Conservation (phyloP, 2,888 invertebrate species). For the Heliconius hortense region DNA sequence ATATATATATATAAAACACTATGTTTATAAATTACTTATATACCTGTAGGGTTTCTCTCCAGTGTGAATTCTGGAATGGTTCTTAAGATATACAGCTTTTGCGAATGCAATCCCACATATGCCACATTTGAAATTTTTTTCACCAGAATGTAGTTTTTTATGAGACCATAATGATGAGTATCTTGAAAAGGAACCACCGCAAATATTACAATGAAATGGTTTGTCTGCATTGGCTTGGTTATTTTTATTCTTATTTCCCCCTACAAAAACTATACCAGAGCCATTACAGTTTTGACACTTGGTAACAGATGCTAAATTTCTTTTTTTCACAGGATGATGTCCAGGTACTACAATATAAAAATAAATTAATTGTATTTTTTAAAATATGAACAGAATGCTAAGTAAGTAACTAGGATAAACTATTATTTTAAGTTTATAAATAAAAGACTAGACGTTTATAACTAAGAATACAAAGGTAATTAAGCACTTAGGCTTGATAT, state of each 20-base stretch:
- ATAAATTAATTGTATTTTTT: not conserved
- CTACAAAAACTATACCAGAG: slow-evolving; percentile 91
- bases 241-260: slow-evolving; percentile 83
- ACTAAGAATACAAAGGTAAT: not conserved
- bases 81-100: slow-evolving; percentile 94
- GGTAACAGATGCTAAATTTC: slow-evolving; percentile 90
- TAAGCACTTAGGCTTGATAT: not conserved
- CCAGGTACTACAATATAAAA: not conserved
- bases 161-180: slow-evolving; percentile 95
- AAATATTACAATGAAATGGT: slow-evolving; percentile 94
- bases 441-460: not conserved
- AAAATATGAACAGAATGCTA: no score
- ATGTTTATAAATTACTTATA: slow-evolving; percentile 1
- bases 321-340: slow-evolving; percentile 91
- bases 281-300: slow-evolving; percentile 95
- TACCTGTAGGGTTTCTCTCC: slow-evolving; percentile 84
- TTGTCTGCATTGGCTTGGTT: slow-evolving; percentile 86
- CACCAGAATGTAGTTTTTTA: slow-evolving; percentile 91
- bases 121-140: slow-evolving; percentile 93
- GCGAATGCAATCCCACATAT: slow-evolving; percentile 94
- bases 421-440: no score
- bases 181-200: slow-evolving; percentile 90
- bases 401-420: no score
- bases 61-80: slow-evolving; percentile 93
- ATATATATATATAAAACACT: not conserved